Evolutionary conservation across 2,888 invertebrate genomes (phyloP), one percentile per base, ranked within the genome.

Genomic region (Meta bourneti): DNA sequence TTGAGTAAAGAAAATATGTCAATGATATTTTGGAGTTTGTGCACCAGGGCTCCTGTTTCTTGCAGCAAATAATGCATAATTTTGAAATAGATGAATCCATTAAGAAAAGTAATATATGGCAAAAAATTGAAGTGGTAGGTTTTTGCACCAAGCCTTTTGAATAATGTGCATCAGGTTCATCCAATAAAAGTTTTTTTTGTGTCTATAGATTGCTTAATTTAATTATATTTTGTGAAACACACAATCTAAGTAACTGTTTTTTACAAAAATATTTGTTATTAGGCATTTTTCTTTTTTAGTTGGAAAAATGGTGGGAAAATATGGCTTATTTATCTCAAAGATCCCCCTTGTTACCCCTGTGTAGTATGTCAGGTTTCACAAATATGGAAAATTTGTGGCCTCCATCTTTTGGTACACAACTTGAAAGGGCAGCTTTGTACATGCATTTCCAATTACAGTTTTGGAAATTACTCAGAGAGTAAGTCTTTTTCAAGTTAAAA

Each of bases 271-370:
- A 20, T 34, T 20, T 61, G 7, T 16, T 61, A 61, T 8, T 16
- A 61, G n/a, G 11, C 20, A 6, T 72, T 81, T 6, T 19, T 78
- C 80, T 83, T 54, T 77, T 89, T 19, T 93, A 95, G 95, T 93
- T 96, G 72, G 95, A 95, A 92, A 94, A 95, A 93, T 96, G 96
- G 96, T 96, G 96, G 96, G 95, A 96, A 93, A 95, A 96, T 69
- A 95, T 95, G 93, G 96, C 95, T 0, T 96, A 96, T 94, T 95
- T 96, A 86, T 94, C 95, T 80, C 93, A 95, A 52, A 95, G 96
- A 48, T 93, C 95, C 13, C 96, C 96, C 0, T 93, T 96, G 13
- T 94, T 95, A 77, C 96, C 96, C 0, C 95, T 95, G 86, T 95
- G 95, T 80, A 95, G 95, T 82, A 96, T 96, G 95, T 94, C 95